Base-by-base conservation (phyloP, 2,113 vertebrate genomes). In the Elachura formosa region DNA sequence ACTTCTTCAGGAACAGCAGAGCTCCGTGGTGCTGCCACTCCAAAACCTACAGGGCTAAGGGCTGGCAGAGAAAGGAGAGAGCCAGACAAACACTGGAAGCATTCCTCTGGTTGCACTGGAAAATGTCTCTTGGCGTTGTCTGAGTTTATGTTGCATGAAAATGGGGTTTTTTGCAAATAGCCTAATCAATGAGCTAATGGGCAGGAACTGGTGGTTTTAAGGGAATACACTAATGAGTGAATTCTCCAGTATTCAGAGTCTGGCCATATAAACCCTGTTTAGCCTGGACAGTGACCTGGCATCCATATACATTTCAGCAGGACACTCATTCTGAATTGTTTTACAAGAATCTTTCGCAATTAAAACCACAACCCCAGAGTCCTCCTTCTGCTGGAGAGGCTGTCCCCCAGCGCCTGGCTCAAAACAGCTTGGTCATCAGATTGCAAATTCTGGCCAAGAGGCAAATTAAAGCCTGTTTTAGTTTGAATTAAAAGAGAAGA, bases 301-400 rank as follows among this genome's bases (percentile, higher is more conserved):
- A 84, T 40, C 69, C 62, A 41, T 17, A 56, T 48, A 52, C 54
- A 38, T 95, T 89, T 84, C 91, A 96, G 84, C 84, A 75, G 94
- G 87, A 84, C 71, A 2, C 84, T 89, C 56, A 18, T 87, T 91
- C 43, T 67, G 84, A 72, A 82, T 79, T 78, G 84, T 68, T 95
- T 90, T 86, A 94, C 93, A 75, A 94, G 91, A 94, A 75, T 71
- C 84, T 96, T 96, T 96, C 49, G 25, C 92, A 86, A 96, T 90
- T 43, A 86, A 79, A 92, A 63, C 61, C 86, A 33, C 49, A 88
- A 75, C 28, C 69, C 23, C 72, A n/a, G 89, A 59, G 73, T 55
- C 36, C 48, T 88, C 38, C 69, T 78, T 23, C 62, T 83, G 64
- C 83, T 84, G 94, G 54, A 78, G 63, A 81, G 40, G 83, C 87